phyloP scores from a whole-genome alignment of 2,797 vertebrate genomes.

The Rhabdomys pumilio region DNA sequence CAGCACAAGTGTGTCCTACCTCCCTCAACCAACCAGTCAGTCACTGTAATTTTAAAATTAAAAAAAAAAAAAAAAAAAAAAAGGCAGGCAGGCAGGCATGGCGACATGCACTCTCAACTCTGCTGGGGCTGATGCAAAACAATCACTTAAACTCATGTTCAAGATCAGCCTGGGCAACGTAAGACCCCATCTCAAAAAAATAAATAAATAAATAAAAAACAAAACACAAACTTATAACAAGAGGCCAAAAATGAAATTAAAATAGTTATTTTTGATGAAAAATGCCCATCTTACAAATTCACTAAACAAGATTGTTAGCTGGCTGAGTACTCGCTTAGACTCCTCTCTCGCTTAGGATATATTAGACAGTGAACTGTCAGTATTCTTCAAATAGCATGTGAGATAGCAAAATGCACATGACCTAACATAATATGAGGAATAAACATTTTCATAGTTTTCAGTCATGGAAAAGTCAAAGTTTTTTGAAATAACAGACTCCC shows the following conservation, averaged over 20 bases:
- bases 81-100: too few species aligned
- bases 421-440: slow-evolving; percentile 33
- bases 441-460: slow-evolving; percentile 13
- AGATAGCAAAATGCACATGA: background rate
- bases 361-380: slow-evolving; percentile 17
- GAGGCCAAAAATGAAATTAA: slow-evolving; percentile 26
- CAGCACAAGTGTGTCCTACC: background rate
- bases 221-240: background rate
- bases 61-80: background rate
- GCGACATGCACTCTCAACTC: background rate
- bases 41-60: background rate
- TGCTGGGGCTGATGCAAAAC: background rate
- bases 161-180: background rate
- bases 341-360: background rate
- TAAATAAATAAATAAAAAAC: background rate
- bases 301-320: background rate
- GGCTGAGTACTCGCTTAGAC: background rate
- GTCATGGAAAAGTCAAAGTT: background rate
- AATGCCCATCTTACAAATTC: slow-evolving; percentile 43
- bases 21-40: background rate
- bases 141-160: background rate
- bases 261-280: slow-evolving; percentile 45
- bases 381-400: background rate
- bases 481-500: background rate
- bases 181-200: background rate